Evolutionary conservation across 2,888 invertebrate species (phyloP), one percentile per base, ranked within the genome.

Genomic region (Chirona hameri): DNA sequence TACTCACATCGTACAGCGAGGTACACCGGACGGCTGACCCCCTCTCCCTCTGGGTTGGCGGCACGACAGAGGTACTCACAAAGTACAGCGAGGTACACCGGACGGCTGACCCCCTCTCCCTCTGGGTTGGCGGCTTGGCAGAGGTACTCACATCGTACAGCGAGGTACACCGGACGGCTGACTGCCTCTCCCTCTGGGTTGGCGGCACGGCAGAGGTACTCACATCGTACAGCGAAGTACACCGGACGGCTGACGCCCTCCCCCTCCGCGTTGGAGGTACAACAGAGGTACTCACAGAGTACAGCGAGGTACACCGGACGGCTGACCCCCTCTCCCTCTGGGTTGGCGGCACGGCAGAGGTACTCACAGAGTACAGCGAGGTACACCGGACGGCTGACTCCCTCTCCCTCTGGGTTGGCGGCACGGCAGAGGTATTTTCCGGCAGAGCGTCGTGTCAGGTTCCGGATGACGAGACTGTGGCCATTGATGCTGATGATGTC

Each of bases 381-480:
- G 24, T 55, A 18, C 18, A 60, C 60, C 24, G 60, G 60, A 14
- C 60, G 60, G 60, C 60, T 60, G 60, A 60, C 60, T 0, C 60
- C 60, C 79, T 82, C 82, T 5, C 84, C 84, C 27, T 81, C 83
- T 7, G 81, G 82, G 76, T 84, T 84, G 69, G 83, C 72, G 31
- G 83, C 84, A 39, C 81, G 46, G 76, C 84, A 84, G 46, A 81
- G 79, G 82, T 84, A 84, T 39, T 84, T 79, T 24, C 84, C 84
- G n/a, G 69, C 76, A 15, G 81, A 60, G 55, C 52, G 79, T 12
- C 82, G 84, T 21, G 80, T 82, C 79, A 84, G 82, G 14, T 82
- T 82, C 24, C 83, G 84, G 21, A 84, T 72, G 0, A 84, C 84
- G 60, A 84, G 82, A 46, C 82, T 83, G 79, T 81, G 81, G 65